Percentiles rank a stretch among this genome's conserved stretches.
Conservation (phyloP, 1,140 invertebrate genomes). For the Drosophila rufa region DNA sequence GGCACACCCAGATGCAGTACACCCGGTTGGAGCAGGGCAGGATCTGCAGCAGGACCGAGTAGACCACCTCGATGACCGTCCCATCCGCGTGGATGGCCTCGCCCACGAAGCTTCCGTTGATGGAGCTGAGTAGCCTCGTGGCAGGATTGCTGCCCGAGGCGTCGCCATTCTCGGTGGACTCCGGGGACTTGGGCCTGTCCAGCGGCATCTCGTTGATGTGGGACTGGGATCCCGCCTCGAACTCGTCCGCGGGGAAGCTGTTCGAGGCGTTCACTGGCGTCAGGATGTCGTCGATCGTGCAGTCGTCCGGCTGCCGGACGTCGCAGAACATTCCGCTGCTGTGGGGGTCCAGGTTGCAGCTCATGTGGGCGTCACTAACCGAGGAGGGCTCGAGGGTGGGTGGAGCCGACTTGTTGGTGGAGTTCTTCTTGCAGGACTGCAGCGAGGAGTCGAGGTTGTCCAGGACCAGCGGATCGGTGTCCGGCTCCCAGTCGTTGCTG, state of each 20-base stretch:
- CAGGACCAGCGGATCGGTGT: constrained; percentile 56
- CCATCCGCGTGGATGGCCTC: constrained; percentile 68
- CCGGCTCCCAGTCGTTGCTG: constrained; percentile 85
- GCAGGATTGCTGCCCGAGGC: constrained; percentile 50
- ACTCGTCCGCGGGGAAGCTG: constrained; percentile 43
- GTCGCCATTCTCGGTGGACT: constrained; percentile 39
- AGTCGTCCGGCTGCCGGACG: constrained; percentile 25
- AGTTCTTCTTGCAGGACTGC: constrained; percentile 38
- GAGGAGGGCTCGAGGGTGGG: constrained; percentile 11
- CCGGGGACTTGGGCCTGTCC: constrained; percentile 35
- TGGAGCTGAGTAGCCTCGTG: constrained; percentile 42
- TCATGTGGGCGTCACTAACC: constrained; percentile 12
- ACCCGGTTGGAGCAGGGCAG: constrained; percentile 81
- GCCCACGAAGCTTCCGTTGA: constrained; percentile 60
- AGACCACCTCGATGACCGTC: constrained; percentile 59
- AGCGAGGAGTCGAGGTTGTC: constrained; percentile 45
- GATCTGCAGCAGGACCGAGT: constrained; percentile 60
- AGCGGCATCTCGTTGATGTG: constrained; percentile 33
- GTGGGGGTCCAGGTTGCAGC: constrained; percentile 23
- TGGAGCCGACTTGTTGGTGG: constrained; percentile 6
- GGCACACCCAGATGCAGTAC: constrained; percentile 87
- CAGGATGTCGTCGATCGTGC: constrained; percentile 51
- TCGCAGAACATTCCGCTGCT: constrained; percentile 24
- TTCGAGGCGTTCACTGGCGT: constrained; percentile 52
- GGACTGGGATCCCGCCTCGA: constrained; percentile 44